These are phyloP conservation scores for Leucophora obtusa DNA, from an alignment of 2,888 invertebrate species.

Conservation along the genomic window DNA sequence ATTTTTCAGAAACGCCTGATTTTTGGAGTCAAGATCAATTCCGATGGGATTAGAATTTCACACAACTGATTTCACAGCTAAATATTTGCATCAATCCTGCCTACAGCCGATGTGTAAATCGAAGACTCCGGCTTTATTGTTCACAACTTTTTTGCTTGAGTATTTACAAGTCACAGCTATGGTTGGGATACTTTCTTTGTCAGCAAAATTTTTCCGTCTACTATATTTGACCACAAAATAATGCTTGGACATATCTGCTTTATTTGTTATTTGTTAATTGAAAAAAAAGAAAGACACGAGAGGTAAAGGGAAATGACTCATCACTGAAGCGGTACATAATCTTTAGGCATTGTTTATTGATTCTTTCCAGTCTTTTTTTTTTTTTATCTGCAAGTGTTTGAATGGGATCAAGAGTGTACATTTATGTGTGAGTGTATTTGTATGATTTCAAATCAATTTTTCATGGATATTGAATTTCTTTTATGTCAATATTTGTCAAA, in stretches of 20 bases:
- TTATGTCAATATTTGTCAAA: conserved; percentile 55
- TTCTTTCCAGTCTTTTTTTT: not conserved
- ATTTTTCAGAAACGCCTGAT: no score
- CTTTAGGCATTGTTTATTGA: conserved; percentile 37
- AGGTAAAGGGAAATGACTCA: conserved; percentile 39
- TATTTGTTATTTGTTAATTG: not conserved
- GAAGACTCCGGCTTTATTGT: no score
- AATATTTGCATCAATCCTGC: no score
- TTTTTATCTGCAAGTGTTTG: not conserved
- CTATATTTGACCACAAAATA: not conserved
- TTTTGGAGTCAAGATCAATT: no score
- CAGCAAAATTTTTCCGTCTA: not conserved
- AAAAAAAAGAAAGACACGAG: not conserved
- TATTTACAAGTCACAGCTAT: no score
- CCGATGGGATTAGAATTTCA: no score
- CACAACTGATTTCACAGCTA: no score
- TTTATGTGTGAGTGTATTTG: conserved; percentile 1
- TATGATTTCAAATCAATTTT: conserved; percentile 36
- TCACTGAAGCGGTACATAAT: conserved; percentile 25
- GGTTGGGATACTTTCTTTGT: no score
- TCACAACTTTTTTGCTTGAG: no score
- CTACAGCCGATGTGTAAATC: no score
- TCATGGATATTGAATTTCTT: conserved; percentile 52
- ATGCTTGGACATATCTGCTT: not conserved
- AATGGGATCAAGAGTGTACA: not conserved